These are phyloP conservation scores for Netelia melanura DNA, from an alignment of 2,888 invertebrate species.

Conservation along the genomic window DNA sequence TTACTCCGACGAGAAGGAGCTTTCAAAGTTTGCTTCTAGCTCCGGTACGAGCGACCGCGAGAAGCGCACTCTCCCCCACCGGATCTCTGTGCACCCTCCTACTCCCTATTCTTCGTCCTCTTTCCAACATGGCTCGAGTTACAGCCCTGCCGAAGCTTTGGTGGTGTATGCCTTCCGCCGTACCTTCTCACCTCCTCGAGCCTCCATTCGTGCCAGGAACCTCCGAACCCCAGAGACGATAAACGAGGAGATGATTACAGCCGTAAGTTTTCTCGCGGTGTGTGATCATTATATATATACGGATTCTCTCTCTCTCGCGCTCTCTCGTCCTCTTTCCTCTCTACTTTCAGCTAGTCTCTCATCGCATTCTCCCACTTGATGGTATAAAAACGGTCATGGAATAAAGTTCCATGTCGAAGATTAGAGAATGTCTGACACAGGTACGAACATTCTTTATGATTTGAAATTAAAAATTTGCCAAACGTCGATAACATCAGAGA, in stretches of 20 bases:
- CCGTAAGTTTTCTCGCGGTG: slow-evolving; percentile 58
- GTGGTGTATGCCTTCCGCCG: slow-evolving; percentile 9
- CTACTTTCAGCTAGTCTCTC: slow-evolving; percentile 1
- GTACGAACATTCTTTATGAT: too few species aligned
- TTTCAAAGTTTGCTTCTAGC: slow-evolving; percentile 43
- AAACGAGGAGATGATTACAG: slow-evolving; percentile 66
- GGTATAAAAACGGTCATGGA: background rate
- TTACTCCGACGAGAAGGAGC: slow-evolving; percentile 59
- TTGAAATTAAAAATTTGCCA: too few species aligned
- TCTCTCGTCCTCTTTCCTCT: background rate
- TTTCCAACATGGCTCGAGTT: slow-evolving; percentile 37
- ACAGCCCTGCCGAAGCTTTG: slow-evolving; percentile 38
- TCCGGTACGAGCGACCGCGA: slow-evolving; percentile 25
- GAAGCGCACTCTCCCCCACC: background rate
- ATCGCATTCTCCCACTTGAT: background rate
- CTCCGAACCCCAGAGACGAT: slow-evolving; percentile 50
- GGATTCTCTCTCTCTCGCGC: slow-evolving; percentile 17
- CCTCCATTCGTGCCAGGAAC: slow-evolving; percentile 48
- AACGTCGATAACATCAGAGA: too few species aligned
- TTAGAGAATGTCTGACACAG: background rate
- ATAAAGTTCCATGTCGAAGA: background rate
- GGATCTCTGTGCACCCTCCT: slow-evolving; percentile 11
- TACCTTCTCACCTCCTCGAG: slow-evolving; percentile 20
- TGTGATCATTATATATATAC: slow-evolving; percentile 34
- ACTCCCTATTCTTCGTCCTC: slow-evolving; percentile 26